Base-by-base conservation (phyloP, 2,113 vertebrate genomes). In the Coptodon bakossiorum region DNA sequence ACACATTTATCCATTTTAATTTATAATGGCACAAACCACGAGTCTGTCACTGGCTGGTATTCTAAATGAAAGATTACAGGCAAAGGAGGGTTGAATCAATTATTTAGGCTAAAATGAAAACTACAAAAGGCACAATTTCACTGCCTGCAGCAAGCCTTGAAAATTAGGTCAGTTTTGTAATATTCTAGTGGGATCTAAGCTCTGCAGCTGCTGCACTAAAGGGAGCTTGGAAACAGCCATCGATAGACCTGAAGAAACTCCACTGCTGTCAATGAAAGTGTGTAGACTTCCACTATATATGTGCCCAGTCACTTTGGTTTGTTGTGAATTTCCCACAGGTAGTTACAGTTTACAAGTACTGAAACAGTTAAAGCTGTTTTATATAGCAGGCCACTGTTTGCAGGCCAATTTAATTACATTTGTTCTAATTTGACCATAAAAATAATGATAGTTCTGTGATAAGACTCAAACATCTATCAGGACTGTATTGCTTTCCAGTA, bases 151-250 rank as follows among this genome's bases (percentile, higher is more conserved):
- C 90, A 12, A 88, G 90, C 86, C 66, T 8, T 36, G n/a, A 88
- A 94, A 95, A 96, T 94, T 90, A 94, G 96, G 95, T 95, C 95
- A 95, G 90, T 95, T 95, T 95, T 90, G 90, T 92, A 94, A 95
- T 92, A 92, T 94, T 92, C 93, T 90, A 68, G 88, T 54, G 90
- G 94, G 95, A 94, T 90, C 40, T 40, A 27, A 88, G 93, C 91
- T 88, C 84, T 89, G 88, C 89, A 92, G 90, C 93, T 88, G 88
- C 90, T 81, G 86, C 83, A 43, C 87, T 90, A 86, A 84, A 86
- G 82, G 80, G 73, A 80, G 81, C 89, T 73, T 4, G 78, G 84
- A 93, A 82, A 90, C 87, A 57, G 40, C 82, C 48, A 43, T 54
- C 38, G 61, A 79, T 40, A 29, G 50, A 14, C 54, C 17, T 78